phyloP scores from a whole-genome alignment of 2,113 vertebrate genomes.

The Percopsis transmontana region DNA sequence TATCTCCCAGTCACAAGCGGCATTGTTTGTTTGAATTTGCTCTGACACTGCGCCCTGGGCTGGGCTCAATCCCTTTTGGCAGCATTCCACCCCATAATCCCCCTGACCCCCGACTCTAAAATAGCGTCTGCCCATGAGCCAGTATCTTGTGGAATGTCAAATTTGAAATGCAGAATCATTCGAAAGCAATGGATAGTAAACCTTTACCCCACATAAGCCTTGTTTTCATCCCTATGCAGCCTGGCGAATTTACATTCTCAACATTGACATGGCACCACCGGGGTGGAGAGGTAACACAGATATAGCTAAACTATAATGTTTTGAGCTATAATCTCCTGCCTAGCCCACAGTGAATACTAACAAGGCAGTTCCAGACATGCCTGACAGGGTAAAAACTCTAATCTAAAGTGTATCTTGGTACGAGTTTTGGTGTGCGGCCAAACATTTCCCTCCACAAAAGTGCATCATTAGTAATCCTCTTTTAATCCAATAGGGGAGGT shows the following conservation, averaged over 20 bases:
- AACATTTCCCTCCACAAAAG: background rate
- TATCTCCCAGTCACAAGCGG: slow-evolving; percentile 51
- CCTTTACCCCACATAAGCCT: slow-evolving; percentile 12
- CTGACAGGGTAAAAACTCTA: slow-evolving; percentile 3
- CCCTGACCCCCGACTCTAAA: slow-evolving; percentile 58
- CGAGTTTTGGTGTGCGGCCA: slow-evolving; percentile 6
- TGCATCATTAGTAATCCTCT: background rate
- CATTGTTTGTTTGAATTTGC: slow-evolving; percentile 64
- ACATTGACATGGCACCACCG: slow-evolving; percentile 9
- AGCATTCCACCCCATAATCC: slow-evolving; percentile 46
- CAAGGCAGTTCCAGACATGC: slow-evolving; percentile 12
- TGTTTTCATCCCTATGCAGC: slow-evolving; percentile 14
- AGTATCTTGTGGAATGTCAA: slow-evolving; percentile 45
- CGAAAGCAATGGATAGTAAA: slow-evolving; percentile 28
- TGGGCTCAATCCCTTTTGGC: slow-evolving; percentile 52
- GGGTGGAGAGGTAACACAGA: background rate
- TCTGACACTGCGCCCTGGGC: slow-evolving; percentile 57
- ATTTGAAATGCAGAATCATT: slow-evolving; percentile 40
- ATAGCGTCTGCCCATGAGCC: slow-evolving; percentile 55
- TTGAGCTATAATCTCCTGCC: background rate
- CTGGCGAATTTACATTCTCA: slow-evolving; percentile 1
- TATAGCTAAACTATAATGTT: background rate
- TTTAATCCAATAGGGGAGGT: slow-evolving; percentile 23
- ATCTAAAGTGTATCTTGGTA: background rate
- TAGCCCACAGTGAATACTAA: slow-evolving; percentile 5